Percentiles rank a stretch among this genome's conserved stretches.
Evolutionary conservation across 2,888 invertebrate species (phyloP).

Genomic region (Nomada hirtipes): DNA sequence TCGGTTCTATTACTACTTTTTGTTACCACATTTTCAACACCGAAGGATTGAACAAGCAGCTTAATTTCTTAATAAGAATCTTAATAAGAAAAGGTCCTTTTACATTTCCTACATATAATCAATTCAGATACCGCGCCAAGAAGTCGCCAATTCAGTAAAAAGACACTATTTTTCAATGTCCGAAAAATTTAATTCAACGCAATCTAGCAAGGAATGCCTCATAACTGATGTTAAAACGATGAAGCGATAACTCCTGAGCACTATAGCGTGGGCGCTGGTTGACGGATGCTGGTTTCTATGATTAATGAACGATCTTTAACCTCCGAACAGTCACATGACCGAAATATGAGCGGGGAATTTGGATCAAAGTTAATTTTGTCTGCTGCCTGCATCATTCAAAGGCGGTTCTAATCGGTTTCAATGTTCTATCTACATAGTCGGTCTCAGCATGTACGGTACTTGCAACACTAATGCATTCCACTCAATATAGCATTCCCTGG

Average conservation of each 20-base stretch:
- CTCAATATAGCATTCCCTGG: conserved; percentile 64
- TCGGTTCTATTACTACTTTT: background rate
- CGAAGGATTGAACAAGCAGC: background rate
- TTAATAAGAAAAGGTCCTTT: too few relatives aligned
- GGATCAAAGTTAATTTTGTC: conserved; percentile 46
- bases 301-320: conserved; percentile 32
- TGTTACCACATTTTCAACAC: background rate
- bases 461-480: conserved; percentile 67
- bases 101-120: too few relatives aligned
- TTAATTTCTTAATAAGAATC: background rate
- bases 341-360: conserved; percentile 27
- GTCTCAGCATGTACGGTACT: conserved; percentile 68
- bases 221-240: background rate
- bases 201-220: background rate
- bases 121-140: too few relatives aligned
- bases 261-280: conserved; percentile 10
- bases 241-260: background rate
- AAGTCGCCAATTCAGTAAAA: too few relatives aligned
- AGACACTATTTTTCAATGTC: too few relatives aligned
- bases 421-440: conserved; percentile 45
- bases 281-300: conserved; percentile 16
- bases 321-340: conserved; percentile 2
- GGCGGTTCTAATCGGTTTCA: conserved; percentile 39
- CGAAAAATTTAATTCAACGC: background rate
- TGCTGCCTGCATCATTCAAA: conserved; percentile 34